Evolutionary conservation across 2,888 invertebrate species (phyloP), one percentile per base, ranked within the genome.

Genomic region (Leptinotarsa juncta): DNA sequence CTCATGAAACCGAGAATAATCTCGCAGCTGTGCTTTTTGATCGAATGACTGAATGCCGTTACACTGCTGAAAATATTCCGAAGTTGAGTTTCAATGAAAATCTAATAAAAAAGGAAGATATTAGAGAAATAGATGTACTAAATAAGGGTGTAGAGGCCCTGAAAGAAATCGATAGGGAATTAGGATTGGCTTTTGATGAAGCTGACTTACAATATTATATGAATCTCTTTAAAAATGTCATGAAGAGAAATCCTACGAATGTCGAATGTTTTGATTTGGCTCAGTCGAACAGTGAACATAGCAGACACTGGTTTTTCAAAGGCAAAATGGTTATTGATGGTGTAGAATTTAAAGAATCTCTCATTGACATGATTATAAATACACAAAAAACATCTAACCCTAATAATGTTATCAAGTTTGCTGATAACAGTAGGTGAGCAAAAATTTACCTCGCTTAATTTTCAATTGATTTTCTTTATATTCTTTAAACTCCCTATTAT

Each of bases 281-380:
- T 3, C 99, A 99, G 88, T 97, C 97, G 49, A 98, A 98, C 87
- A 97, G 98, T 87, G 99, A 99, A 87, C 99, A 99, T 88, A 97
- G 97, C 77, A 91, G 99, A 5, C 99, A 99, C 90, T 99, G 99
- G 99, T 99, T 99, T 89, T 99, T 99, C 88, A 96, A 96, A 90
- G 98, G 98, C 0, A 92, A 93, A 84, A 93, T 97, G 89, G 88
- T 96, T 67, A 90, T 98, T 67, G 95, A 98, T 89, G 96, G 95
- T 0, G 88, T 92, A 81, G 92, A 94, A 84, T 89, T 93, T 79
- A 89, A 93, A n/a, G 90, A 94, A 84, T 96, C 97, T 0, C 89
- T 99, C 15, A 95, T 99, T 83, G 94, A 96, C 84, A 95, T 97
- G 94, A 96, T 99, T 67, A 95, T 96, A 84, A 93, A 94, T 62